phyloP scores from a whole-genome alignment of 2,888 invertebrate genomes.

The Anthophora plumipes region DNA sequence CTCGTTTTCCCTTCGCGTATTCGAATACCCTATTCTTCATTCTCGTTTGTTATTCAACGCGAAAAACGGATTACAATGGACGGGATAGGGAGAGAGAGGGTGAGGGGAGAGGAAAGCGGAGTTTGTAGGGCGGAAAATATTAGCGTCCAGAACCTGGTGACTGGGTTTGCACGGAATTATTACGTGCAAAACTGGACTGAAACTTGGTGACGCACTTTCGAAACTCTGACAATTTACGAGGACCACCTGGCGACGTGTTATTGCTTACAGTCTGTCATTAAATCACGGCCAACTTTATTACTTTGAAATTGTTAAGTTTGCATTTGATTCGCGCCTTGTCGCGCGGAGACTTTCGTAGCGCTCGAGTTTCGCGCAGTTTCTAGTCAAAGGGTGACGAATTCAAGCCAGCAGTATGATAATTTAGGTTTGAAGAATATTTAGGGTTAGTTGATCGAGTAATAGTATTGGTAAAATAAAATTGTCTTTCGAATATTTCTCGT shows the following conservation, averaged over 20 bases:
- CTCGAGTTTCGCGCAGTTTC: neutral
- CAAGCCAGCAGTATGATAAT: too few species aligned
- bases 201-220: constrained; percentile 60
- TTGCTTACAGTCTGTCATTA: constrained; percentile 58
- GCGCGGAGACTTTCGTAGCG: neutral
- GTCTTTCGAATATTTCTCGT: too few species aligned
- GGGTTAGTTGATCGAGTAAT: too few species aligned
- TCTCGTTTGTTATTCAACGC: constrained; percentile 16
- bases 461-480: too few species aligned
- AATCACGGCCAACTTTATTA: constrained; percentile 46
- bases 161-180: constrained; percentile 15
- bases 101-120: neutral
- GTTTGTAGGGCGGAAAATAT: constrained; percentile 21
- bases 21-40: neutral
- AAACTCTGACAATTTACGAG: constrained; percentile 53
- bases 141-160: neutral
- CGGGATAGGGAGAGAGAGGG: neutral
- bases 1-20: too few species aligned
- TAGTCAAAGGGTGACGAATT: neutral
- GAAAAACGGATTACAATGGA: neutral
- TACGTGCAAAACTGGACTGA: constrained; percentile 21
- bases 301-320: constrained; percentile 38
- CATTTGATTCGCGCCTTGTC: constrained; percentile 10
- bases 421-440: neutral
- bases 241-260: constrained; percentile 59